Conservation (phyloP, 2,797 vertebrate genomes). For the Mormyrus hasselquistii region DNA sequence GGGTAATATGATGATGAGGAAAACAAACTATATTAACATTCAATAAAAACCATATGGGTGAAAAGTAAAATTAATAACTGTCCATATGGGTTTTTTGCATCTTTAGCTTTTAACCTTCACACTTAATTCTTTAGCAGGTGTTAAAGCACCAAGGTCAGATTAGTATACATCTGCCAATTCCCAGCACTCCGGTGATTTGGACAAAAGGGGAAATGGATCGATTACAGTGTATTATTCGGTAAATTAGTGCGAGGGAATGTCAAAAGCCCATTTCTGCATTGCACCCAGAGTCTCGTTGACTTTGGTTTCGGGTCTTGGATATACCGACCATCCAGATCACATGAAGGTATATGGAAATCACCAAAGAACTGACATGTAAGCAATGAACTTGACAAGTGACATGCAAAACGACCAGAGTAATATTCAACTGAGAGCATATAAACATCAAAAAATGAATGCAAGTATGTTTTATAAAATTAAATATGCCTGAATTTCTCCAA, state of each 20-base stretch:
- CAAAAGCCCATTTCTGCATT: not conserved
- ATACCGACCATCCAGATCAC: not conserved
- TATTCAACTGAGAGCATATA: not conserved
- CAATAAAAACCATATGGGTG: slow-evolving; percentile 6
- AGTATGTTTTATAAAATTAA: not conserved
- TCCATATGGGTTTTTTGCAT: slow-evolving; percentile 7
- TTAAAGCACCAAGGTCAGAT: not conserved
- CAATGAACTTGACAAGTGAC: not conserved
- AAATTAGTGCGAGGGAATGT: not conserved
- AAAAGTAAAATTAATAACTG: slow-evolving; percentile 1
- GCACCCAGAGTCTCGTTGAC: not conserved
- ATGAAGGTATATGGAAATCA: not conserved
- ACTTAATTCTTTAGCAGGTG: not conserved
- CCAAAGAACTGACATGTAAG: not conserved
- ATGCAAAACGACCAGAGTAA: not conserved
- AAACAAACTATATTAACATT: slow-evolving; percentile 4
- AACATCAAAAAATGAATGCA: not conserved
- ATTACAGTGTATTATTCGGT: not conserved
- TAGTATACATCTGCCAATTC: not conserved
- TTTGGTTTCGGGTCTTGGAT: not conserved
- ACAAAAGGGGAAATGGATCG: not conserved
- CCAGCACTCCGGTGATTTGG: not conserved
- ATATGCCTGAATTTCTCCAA: not conserved
- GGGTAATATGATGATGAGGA: not conserved
- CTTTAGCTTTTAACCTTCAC: not conserved